Conservation (phyloP, 2,797 vertebrate genomes). For the Emydoidea blandingii region DNA sequence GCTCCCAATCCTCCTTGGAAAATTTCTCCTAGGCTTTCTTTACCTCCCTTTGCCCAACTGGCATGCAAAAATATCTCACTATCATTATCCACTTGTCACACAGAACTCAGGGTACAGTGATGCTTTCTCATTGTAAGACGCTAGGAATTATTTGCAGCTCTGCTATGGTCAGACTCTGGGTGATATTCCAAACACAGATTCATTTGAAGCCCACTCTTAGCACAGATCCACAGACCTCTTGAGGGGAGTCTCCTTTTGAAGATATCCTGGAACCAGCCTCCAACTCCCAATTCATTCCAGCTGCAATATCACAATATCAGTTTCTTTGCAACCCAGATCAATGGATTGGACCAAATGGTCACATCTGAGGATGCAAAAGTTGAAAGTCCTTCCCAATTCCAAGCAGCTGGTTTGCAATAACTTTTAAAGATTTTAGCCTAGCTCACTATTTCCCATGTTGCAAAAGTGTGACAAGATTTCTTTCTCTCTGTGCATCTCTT, state of each 20-base stretch:
- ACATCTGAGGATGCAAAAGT: conserved; percentile 51
- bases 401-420: neutral
- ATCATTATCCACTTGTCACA: conserved; percentile 26
- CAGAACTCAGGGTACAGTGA: conserved; percentile 19
- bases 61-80: conserved; percentile 4
- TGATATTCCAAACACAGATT: conserved; percentile 24
- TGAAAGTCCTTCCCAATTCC: conserved; percentile 9
- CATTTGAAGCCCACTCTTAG: conserved; percentile 38
- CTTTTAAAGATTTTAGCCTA: conserved; percentile 7
- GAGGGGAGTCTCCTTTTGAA: conserved; percentile 58
- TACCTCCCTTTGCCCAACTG: conserved; percentile 16
- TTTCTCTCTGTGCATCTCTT: conserved; percentile 8
- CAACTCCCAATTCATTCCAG: conserved; percentile 62
- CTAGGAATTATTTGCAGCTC: conserved; percentile 66
- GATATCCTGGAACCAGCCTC: conserved; percentile 18
- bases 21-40: conserved; percentile 14
- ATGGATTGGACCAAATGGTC: conserved; percentile 62
- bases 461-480: no score
- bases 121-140: conserved; percentile 38
- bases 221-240: conserved; percentile 40
- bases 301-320: conserved; percentile 39
- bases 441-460: neutral
- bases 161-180: conserved; percentile 41
- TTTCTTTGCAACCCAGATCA: conserved; percentile 63
- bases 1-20: conserved; percentile 39